phyloP scores from a whole-genome alignment of 2,888 invertebrate genomes.

The Ischnus inquisitorius region DNA sequence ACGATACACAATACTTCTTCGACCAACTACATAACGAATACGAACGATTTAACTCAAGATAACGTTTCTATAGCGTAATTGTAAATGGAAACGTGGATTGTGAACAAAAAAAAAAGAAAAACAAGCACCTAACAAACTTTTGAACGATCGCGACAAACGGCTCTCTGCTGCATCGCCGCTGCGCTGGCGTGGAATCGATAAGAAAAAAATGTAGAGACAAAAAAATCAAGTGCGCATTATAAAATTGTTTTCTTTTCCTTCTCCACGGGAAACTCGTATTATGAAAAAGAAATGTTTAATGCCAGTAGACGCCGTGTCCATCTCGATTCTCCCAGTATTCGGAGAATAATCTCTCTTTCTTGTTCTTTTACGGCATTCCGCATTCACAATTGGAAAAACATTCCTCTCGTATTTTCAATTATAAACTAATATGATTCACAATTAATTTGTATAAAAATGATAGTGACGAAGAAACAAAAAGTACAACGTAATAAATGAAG shows the following conservation, averaged over 20 bases:
- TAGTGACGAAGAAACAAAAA: conserved; percentile 67
- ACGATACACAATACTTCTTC: conserved; percentile 72
- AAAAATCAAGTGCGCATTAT: conserved; percentile 32
- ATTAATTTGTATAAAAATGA: conserved; percentile 52
- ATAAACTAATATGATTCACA: conserved; percentile 62
- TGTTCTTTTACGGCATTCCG: conserved; percentile 79
- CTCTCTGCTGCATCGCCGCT: conserved; percentile 55
- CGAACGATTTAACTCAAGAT: conserved; percentile 75
- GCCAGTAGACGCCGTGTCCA: conserved; percentile 36
- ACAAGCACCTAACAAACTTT: conserved; percentile 44
- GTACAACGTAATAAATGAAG: conserved; percentile 60
- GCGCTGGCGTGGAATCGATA: conserved; percentile 74
- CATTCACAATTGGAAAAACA: conserved; percentile 86
- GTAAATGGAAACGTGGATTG: conserved; percentile 25
- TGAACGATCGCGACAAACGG: conserved; percentile 6
- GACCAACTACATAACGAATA: conserved; percentile 69
- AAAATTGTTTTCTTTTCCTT: conserved; percentile 21
- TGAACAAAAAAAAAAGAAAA: conserved; percentile 38
- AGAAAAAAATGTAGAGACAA: conserved; percentile 21
- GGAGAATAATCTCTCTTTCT: conserved; percentile 27
- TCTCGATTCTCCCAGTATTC: conserved; percentile 15
- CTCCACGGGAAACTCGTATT: conserved; percentile 8
- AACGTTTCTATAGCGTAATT: conserved; percentile 62
- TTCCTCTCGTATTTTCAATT: conserved; percentile 81
- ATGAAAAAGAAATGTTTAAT: conserved; percentile 29